These are phyloP conservation scores for Drymodes brunneopygia DNA, from an alignment of 2,113 vertebrate genomes.

Conservation along the genomic window DNA sequence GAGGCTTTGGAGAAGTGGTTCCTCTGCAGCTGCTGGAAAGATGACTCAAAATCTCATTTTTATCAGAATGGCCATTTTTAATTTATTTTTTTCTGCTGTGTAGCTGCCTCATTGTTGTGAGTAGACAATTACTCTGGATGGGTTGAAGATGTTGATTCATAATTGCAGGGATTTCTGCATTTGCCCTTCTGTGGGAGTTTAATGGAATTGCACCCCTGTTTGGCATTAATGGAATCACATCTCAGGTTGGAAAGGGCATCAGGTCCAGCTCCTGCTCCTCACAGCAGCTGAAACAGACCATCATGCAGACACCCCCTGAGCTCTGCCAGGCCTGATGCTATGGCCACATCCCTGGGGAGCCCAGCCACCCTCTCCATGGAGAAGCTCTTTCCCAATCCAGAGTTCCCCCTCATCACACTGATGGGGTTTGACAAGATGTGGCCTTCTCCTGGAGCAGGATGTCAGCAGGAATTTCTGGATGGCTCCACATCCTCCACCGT, in stretches of 20 bases:
- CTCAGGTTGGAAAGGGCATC: not conserved
- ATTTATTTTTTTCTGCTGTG: not conserved
- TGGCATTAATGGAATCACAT: not conserved
- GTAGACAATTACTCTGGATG: not conserved
- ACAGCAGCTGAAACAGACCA: not conserved
- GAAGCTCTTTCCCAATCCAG: not conserved
- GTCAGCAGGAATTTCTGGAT: not conserved
- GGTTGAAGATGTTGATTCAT: not conserved
- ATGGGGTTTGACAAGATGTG: not conserved
- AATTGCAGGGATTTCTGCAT: not conserved
- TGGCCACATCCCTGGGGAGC: not conserved
- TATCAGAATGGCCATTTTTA: not conserved
- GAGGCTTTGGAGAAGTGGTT: not conserved
- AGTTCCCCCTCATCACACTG: not conserved
- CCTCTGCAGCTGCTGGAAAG: not conserved
- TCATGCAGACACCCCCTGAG: not conserved
- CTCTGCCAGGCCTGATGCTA: not conserved
- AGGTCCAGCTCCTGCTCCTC: not conserved
- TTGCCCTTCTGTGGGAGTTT: not conserved
- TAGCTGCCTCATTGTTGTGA: not conserved
- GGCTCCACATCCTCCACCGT: not conserved
- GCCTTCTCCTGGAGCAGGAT: not conserved
- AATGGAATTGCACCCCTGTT: not conserved
- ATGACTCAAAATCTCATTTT: not conserved
- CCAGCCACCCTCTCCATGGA: not conserved